Base-by-base conservation (phyloP, 2,888 invertebrate genomes). In the Dynastes tityus region DNA sequence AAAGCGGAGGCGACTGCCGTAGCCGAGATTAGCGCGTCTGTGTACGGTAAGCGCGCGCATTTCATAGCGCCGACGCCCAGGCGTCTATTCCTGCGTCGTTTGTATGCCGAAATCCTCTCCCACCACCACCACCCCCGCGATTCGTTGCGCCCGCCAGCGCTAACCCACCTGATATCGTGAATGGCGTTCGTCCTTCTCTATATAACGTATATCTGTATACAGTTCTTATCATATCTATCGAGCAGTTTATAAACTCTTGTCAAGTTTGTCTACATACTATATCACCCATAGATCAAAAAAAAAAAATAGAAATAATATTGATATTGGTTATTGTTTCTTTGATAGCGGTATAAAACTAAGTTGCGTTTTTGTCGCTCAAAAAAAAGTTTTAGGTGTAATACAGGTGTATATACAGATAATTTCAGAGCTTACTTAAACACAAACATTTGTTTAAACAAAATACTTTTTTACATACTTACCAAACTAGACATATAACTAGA, bases 21-120 rank as follows among this genome's bases (percentile, higher is more conserved):
- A 51, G 65, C 76, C 76, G 76, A 76, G 65, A 76, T 76, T 65
- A 76, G 51, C 65, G 76, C 76, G 70, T 77, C 77, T 77, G 51
- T 71, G 40, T 32, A 63, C 40, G 61, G 71, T 65, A 67, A 77
- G 70, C 58, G 70, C 70, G 70, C 77, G 68, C 81, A 75, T 71
- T 81, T 82, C 78, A 82, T 87, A 86, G 84, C 86, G 87, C 82
- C 83, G 84, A 84, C 85, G 86, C 85, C 85, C 80, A 83, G 53
- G 71, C 71, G 71, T 71, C 84, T 85, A 85, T 84, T 83, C 84
- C 81, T 79, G 80, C 82, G 83, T 83, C 83, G 82, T 70, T 53
- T 58, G 78, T 64, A 22, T 22, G 51, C 49, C 68, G 53, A 53
- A 71, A 67, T 67, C 67, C 77, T 29, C 71, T 76, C 80, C 83